Evolutionary conservation across 2,113 vertebrate species (phyloP).

Genomic region (Calcarius ornatus): DNA sequence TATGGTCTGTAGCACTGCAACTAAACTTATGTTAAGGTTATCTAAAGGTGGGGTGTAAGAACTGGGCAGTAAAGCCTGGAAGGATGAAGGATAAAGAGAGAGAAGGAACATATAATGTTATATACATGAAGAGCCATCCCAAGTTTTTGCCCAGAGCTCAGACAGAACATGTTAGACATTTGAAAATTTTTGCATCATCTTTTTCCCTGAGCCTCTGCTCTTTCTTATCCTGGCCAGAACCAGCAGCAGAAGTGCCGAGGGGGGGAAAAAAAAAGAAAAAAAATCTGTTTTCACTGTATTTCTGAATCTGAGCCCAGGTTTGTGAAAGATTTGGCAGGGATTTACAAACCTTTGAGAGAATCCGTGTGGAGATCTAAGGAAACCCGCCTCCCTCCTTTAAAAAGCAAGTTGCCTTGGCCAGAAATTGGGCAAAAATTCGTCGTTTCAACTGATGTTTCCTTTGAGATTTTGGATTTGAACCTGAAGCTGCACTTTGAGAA

Average conservation of each 20-base stretch:
- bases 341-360: conserved; percentile 63
- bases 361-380: conserved; percentile 56
- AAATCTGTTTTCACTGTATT: conserved; percentile 59
- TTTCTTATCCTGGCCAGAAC: conserved; percentile 44
- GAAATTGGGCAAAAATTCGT: conserved; percentile 50
- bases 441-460: conserved; percentile 25
- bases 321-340: conserved; percentile 59
- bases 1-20: background rate
- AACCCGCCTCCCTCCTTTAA: conserved; percentile 29
- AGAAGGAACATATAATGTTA: background rate
- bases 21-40: background rate
- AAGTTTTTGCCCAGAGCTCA: background rate
- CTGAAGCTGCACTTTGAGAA: conserved; percentile 23
- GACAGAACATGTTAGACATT: conserved; percentile 11
- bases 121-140: background rate
- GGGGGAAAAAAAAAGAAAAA: background rate
- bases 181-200: conserved; percentile 43
- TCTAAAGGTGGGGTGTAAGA: background rate
- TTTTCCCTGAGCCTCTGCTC: conserved; percentile 11
- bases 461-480: conserved; percentile 54
- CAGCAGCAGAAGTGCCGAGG: background rate
- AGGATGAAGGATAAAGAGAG: background rate
- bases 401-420: conserved; percentile 39
- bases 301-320: conserved; percentile 64
- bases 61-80: background rate